These are phyloP conservation scores for Beroe ovata DNA, from an alignment of 37 sponge, comb jelly and placozoan species.

Conservation along the genomic window DNA sequence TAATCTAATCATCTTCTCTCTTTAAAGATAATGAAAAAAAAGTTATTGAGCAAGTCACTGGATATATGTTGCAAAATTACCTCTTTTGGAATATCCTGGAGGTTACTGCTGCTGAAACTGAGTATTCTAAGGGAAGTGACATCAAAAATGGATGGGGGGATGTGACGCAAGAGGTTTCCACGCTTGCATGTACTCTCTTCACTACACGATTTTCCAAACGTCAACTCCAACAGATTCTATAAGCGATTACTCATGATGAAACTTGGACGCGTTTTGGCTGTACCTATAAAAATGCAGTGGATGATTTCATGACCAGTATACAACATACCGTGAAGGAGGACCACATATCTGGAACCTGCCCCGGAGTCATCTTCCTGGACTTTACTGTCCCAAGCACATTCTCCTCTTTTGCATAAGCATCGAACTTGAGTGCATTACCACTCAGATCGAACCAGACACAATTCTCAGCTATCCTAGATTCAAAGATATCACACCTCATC, in stretches of 20 bases:
- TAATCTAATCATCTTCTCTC: no score
- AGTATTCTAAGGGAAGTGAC: constrained; percentile 14
- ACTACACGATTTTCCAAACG: constrained; percentile 44
- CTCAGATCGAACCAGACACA: constrained; percentile 61
- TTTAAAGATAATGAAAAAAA: no score
- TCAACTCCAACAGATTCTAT: constrained; percentile 16
- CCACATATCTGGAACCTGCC: constrained; percentile 61
- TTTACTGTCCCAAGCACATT: constrained; percentile 36
- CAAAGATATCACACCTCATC: constrained; percentile 49
- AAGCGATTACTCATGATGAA: no score
- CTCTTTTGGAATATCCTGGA: constrained; percentile 32
- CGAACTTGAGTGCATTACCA: constrained; percentile 34
- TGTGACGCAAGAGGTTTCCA: constrained; percentile 44
- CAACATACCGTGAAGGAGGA: constrained; percentile 14
- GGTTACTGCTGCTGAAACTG: constrained; percentile 56
- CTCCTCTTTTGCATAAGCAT: constrained; percentile 20
- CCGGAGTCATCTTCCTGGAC: constrained; percentile 1
- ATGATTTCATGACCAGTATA: background rate
- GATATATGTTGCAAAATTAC: background rate
- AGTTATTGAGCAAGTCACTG: no score
- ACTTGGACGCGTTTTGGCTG: no score
- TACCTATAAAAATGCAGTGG: background rate
- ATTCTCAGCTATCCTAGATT: constrained; percentile 35
- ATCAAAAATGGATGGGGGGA: constrained; percentile 5
- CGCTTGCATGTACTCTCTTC: constrained; percentile 61